phyloP scores from a whole-genome alignment of 1,140 invertebrate genomes.

The Drosophila aff. region DNA sequence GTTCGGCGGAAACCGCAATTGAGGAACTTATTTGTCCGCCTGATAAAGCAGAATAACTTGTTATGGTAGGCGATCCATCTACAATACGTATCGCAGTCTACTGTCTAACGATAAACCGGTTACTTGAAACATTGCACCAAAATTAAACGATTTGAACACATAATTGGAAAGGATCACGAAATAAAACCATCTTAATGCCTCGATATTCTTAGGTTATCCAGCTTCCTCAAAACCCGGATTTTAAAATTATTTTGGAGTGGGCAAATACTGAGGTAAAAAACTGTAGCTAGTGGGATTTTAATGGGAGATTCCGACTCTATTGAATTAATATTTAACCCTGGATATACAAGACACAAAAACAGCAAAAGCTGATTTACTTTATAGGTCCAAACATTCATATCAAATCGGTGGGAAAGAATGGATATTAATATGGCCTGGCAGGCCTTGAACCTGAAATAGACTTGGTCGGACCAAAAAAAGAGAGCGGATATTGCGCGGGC shows the following conservation, averaged over 20 bases:
- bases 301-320: background rate
- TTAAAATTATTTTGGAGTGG: background rate
- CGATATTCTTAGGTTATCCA: background rate
- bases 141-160: slow-evolving; percentile 10
- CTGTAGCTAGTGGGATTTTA: background rate
- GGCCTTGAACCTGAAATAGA: slow-evolving; percentile 65
- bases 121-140: slow-evolving; percentile 25
- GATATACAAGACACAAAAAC: background rate
- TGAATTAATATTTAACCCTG: background rate
- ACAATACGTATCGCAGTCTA: slow-evolving; percentile 29
- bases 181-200: background rate
- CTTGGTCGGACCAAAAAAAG: background rate
- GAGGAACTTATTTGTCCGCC: slow-evolving; percentile 27
- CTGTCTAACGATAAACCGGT: slow-evolving; percentile 30
- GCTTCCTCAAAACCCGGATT: background rate
- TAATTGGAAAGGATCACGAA: background rate
- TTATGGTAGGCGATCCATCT: slow-evolving; percentile 50
- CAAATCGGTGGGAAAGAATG: background rate
- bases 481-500: background rate
- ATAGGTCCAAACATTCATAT: background rate
- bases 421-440: slow-evolving; percentile 23
- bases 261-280: background rate
- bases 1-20: slow-evolving; percentile 30
- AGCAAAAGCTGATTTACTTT: background rate
- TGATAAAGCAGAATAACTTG: slow-evolving; percentile 45